These are phyloP conservation scores for Dioctria rufipes DNA, from an alignment of 2,888 invertebrate species.

Conservation along the genomic window DNA sequence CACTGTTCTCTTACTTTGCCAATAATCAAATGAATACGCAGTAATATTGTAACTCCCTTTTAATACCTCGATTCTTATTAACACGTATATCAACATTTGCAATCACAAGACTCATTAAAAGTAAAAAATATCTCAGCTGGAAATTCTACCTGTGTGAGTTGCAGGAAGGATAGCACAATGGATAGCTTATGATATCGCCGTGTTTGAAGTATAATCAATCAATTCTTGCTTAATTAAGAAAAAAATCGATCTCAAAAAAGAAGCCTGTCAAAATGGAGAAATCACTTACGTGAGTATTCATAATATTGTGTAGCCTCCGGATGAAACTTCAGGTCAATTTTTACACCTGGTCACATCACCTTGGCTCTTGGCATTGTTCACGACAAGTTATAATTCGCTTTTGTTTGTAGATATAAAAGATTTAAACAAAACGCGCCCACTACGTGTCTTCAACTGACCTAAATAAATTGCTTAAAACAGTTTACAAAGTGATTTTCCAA, in stretches of 20 bases:
- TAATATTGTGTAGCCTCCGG: neutral
- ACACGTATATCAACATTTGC: no score
- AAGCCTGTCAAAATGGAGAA: neutral
- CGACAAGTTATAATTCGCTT: neutral
- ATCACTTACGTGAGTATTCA: neutral
- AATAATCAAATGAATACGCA: no score
- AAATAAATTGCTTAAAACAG: neutral
- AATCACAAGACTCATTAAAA: no score
- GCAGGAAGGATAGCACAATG: no score
- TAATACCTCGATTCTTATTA: no score
- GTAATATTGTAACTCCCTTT: no score
- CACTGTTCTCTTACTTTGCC: no score
- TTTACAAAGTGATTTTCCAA: neutral
- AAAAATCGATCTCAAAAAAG: neutral
- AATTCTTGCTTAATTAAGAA: no score
- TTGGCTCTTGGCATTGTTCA: slow-evolving; percentile 21
- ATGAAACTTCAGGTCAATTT: slow-evolving; percentile 24
- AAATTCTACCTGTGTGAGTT: no score
- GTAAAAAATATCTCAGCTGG: no score
- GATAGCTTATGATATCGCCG: no score
- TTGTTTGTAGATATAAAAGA: neutral
- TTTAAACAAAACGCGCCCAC: neutral
- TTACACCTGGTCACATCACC: slow-evolving; percentile 10
- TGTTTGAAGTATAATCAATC: no score
- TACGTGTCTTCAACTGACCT: slow-evolving; percentile 18